Conservation (phyloP, 2,113 vertebrate genomes). For the Elgaria multicarinata region DNA sequence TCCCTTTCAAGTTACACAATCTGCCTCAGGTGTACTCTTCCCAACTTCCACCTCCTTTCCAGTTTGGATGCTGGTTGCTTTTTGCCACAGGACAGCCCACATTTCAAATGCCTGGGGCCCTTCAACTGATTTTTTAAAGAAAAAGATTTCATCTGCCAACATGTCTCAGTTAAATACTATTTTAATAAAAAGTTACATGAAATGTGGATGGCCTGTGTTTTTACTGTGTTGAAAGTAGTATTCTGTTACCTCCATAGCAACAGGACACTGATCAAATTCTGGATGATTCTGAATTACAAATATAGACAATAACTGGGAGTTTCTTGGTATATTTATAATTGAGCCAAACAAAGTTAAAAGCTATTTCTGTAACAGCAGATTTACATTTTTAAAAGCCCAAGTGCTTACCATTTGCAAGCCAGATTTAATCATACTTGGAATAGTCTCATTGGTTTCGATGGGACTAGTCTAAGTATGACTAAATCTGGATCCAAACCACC, state of each 20-base stretch:
- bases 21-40: neutral
- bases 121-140: conserved; percentile 7
- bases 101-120: conserved; percentile 49
- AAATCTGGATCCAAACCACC: neutral
- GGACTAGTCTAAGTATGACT: too few species aligned
- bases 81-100: conserved; percentile 30
- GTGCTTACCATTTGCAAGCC: neutral
- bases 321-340: neutral
- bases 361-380: neutral
- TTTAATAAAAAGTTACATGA: conserved; percentile 77
- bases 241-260: neutral
- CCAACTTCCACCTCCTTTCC: neutral
- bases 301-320: neutral
- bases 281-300: too few species aligned
- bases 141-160: conserved; percentile 64
- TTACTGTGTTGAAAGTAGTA: neutral
- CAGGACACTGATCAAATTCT: neutral
- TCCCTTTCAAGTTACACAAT: conserved; percentile 6
- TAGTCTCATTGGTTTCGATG: too few species aligned
- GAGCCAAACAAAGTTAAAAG: neutral
- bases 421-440: too few species aligned
- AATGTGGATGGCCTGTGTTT: conserved; percentile 46
- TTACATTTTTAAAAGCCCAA: too few species aligned
- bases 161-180: conserved; percentile 71
- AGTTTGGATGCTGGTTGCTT: conserved; percentile 2